Evolutionary conservation across 2,797 vertebrate genomes (phyloP), one percentile per base, ranked within the genome.

Genomic region (Notoglanidium macrostoma): DNA sequence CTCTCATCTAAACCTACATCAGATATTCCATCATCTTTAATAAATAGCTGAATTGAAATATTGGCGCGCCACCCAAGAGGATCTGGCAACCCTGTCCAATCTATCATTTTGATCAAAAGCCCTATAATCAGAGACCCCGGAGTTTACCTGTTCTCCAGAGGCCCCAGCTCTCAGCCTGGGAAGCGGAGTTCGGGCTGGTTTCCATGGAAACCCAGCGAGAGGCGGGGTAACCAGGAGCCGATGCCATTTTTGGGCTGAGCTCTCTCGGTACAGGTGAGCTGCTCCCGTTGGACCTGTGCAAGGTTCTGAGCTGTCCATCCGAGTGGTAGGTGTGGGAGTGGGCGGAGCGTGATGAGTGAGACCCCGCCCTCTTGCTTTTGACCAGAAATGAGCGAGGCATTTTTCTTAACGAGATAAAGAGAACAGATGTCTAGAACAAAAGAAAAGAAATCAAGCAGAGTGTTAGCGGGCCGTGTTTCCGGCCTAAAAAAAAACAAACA

Each of bases 331-430:
- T 32, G 73, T 11, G 61, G 51, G 23, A 29, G 85, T 79, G 92
- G 1, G 85, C 32, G 0, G 86, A 21, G 26, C 89, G 78, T 3
- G 88, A 40, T 0, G 83, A 86, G 79, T 92, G 89, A 79, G 88
- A 90, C 29, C 83, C 88, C 23, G 57, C 81, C 90, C 90, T 92
- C 90, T 94, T 96, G 68, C 92, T 93, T 91, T 90, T 95, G 89
- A 96, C 95, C n/a, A 96, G 94, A 92, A 96, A 96, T 0, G 96
- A 96, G 11, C 95, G 94, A 9, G 95, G 96, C 96, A 96, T 96
- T 77, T 82, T 70, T 87, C 80, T 57, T 72, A 29, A 12, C 1
- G 54, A 74, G 46, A 26, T 12, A 76, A 35, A 49, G 72, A 51
- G 49, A 61, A 19, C 32, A 77, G 59, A 73, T 67, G 59, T 80